These are phyloP conservation scores for Leptinotarsa tumamoca DNA, from an alignment of 2,888 invertebrate genomes.

Conservation along the genomic window DNA sequence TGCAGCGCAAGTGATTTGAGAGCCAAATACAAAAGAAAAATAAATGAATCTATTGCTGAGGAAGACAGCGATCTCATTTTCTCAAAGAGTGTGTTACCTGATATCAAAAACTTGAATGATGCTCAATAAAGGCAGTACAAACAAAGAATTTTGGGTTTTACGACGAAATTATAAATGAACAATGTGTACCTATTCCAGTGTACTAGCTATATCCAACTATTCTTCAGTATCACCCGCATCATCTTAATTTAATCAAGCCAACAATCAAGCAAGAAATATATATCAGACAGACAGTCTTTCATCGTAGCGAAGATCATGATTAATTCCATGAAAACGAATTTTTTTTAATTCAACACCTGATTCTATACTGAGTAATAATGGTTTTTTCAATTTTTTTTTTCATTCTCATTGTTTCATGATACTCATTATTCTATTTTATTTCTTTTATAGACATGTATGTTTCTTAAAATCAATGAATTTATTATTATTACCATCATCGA, in stretches of 20 bases:
- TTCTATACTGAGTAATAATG: no score
- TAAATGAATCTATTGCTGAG: slow-evolving; percentile 28
- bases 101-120: slow-evolving; percentile 39
- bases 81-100: slow-evolving; percentile 32
- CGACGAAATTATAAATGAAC: slow-evolving; percentile 36
- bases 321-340: no score
- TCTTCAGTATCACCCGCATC: slow-evolving; percentile 25
- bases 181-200: slow-evolving; percentile 27
- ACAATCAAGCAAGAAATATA: slow-evolving; percentile 30
- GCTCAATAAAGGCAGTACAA: slow-evolving; percentile 37
- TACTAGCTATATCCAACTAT: slow-evolving; percentile 24
- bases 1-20: slow-evolving; percentile 24
- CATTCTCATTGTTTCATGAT: no score
- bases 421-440: no score
- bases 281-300: slow-evolving; percentile 19
- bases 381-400: no score
- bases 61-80: slow-evolving; percentile 35
- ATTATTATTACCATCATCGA: no score
- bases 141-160: slow-evolving; percentile 37
- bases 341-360: no score
- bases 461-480: no score
- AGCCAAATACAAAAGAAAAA: slow-evolving; percentile 32
- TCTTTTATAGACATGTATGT: no score
- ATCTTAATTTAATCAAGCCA: slow-evolving; percentile 20
- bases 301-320: slow-evolving; percentile 3